Percentiles rank a stretch among this genome's conserved stretches.
Evolutionary conservation across 2,888 invertebrate species (phyloP).

Genomic region (Hetaerina titia): DNA sequence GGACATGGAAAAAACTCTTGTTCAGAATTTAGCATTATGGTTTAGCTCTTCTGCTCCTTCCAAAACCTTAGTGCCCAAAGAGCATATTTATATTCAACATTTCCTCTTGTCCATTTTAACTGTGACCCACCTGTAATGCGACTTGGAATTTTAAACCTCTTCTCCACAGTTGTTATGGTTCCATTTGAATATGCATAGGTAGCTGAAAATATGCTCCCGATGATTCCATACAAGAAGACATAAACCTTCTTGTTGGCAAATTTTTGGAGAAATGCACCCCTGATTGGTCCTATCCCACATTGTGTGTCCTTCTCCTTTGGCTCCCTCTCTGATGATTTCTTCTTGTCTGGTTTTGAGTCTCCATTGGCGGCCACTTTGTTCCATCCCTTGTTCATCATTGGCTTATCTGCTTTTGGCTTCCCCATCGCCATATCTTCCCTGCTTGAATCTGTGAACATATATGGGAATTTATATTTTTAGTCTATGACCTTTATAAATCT

Average conservation of each 20-base stretch:
- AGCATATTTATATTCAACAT: no score
- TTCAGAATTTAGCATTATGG: no score
- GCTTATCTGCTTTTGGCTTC: conserved; percentile 52
- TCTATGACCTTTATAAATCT: no score
- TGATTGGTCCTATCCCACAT: conserved; percentile 83
- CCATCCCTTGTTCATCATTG: conserved; percentile 52
- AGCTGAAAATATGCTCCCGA: conserved; percentile 85
- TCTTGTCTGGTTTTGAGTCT: not conserved
- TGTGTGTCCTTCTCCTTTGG: conserved; percentile 80
- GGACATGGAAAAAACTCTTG: no score
- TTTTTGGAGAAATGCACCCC: conserved; percentile 81
- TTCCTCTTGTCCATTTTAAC: no score
- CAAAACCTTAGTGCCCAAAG: no score
- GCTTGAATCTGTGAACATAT: not conserved
- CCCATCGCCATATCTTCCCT: conserved; percentile 16
- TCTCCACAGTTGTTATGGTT: conserved; percentile 87
- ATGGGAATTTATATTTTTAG: no score
- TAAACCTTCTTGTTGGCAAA: conserved; percentile 81
- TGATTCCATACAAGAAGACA: conserved; percentile 83
- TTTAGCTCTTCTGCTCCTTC: no score
- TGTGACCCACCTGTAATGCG: conserved; percentile 81
- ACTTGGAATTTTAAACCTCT: conserved; percentile 86
- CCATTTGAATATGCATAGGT: conserved; percentile 86
- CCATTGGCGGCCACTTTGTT: conserved; percentile 33
- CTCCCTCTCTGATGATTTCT: conserved; percentile 64